These are phyloP conservation scores for Lordiphosa collinella DNA, from an alignment of 1,140 invertebrate genomes.

Conservation along the genomic window DNA sequence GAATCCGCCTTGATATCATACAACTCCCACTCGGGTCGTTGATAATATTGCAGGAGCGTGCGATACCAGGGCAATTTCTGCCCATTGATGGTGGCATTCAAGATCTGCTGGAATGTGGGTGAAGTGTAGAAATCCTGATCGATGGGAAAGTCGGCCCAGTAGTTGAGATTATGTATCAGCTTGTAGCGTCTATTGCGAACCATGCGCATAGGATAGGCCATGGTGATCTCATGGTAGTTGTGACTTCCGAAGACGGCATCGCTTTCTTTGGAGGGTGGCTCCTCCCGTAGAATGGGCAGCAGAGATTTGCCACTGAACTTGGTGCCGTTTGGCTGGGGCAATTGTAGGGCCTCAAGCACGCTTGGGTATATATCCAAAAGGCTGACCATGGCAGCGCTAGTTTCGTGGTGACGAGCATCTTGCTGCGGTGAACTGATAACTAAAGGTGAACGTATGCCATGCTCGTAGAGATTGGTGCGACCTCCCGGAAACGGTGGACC, in stretches of 20 bases:
- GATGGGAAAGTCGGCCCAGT: constrained; percentile 92
- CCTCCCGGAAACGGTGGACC: constrained; percentile 94
- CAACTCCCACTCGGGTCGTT: constrained; percentile 93
- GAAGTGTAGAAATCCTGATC: constrained; percentile 96
- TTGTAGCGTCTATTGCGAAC: constrained; percentile 90
- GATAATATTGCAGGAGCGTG: constrained; percentile 89
- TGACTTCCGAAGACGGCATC: constrained; percentile 91
- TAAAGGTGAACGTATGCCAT: constrained; percentile 90
- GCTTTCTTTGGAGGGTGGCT: constrained; percentile 81
- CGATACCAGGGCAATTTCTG: constrained; percentile 90
- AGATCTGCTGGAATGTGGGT: constrained; percentile 92
- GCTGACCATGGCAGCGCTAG: constrained; percentile 88
- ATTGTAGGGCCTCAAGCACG: constrained; percentile 89
- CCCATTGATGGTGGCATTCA: constrained; percentile 87
- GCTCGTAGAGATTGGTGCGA: constrained; percentile 94
- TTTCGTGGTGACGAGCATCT: constrained; percentile 82
- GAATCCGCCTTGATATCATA: constrained; percentile 90
- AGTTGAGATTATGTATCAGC: constrained; percentile 95
- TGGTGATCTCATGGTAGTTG: constrained; percentile 93
- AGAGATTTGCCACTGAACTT: constrained; percentile 83
- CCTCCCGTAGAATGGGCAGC: constrained; percentile 84
- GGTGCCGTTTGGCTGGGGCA: constrained; percentile 33
- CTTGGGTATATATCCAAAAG: constrained; percentile 92
- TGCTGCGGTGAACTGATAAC: constrained; percentile 88
- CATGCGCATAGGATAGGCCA: constrained; percentile 96